phyloP scores from a whole-genome alignment of 2,888 invertebrate genomes.

The Chloromyia formosa region DNA sequence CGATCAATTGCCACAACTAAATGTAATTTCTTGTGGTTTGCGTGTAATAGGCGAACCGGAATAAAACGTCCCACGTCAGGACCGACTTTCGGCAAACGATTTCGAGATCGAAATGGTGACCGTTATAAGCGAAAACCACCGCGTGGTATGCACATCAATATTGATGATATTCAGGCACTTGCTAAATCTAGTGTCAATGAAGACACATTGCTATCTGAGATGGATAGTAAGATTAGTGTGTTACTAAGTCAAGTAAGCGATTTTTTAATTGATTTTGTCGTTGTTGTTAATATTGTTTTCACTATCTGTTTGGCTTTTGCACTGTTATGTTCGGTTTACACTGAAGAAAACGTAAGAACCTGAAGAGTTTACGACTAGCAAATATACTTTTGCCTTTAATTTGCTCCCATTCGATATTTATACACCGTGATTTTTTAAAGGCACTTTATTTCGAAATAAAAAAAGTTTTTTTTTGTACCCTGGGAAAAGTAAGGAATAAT shows the following conservation, averaged over 20 bases:
- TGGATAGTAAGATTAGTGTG: constrained; percentile 93
- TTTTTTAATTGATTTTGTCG: constrained; percentile 21
- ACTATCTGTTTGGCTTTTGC: neutral
- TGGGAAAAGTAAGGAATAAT: too few relatives aligned
- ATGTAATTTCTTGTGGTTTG: too few relatives aligned
- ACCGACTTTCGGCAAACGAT: constrained; percentile 63
- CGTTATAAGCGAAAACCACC: constrained; percentile 87
- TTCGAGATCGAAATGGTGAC: constrained; percentile 61
- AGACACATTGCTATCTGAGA: constrained; percentile 86
- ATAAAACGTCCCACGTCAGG: constrained; percentile 82
- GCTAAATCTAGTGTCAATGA: constrained; percentile 67
- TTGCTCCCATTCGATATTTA: too few relatives aligned
- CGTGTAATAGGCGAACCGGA: constrained; percentile 81
- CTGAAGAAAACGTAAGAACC: neutral
- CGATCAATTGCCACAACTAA: neutral
- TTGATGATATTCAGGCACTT: constrained; percentile 94
- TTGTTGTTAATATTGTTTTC: constrained; percentile 27
- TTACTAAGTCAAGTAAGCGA: constrained; percentile 93
- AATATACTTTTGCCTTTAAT: too few relatives aligned
- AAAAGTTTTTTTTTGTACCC: too few relatives aligned
- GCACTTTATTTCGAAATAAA: too few relatives aligned
- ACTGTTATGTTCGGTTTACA: constrained; percentile 38
- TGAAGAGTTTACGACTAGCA: too few relatives aligned
- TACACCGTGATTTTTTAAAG: too few relatives aligned
- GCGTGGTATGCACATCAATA: constrained; percentile 96